phyloP scores from a whole-genome alignment of 1,140 invertebrate species.

The Sesamia nonagrioides region DNA sequence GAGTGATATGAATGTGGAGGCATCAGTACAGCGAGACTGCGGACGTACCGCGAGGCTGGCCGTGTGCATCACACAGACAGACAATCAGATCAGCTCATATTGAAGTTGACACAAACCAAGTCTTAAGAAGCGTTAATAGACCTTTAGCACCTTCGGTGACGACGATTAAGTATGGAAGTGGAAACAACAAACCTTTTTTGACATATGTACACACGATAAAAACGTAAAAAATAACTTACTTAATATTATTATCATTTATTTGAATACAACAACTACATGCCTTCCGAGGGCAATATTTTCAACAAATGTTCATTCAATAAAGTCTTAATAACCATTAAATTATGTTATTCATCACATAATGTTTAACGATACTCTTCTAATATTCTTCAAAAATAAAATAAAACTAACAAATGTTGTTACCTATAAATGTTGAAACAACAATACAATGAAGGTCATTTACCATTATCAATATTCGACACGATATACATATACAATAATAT shows the following conservation, averaged over 20 bases:
- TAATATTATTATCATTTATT: conserved; percentile 87
- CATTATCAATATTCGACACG: conserved; percentile 62
- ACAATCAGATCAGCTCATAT: conserved; percentile 48
- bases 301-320: conserved; percentile 87
- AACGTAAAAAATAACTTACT: conserved; percentile 88
- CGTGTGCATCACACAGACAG: conserved; percentile 60
- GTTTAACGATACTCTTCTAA: conserved; percentile 80
- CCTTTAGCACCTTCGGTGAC: conserved; percentile 86
- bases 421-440: conserved; percentile 69
- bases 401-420: conserved; percentile 76
- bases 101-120: conserved; percentile 63
- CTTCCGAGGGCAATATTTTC: conserved; percentile 81
- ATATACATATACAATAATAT: conserved; percentile 80
- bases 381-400: conserved; percentile 74
- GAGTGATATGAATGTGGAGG: conserved; percentile 45
- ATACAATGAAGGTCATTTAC: conserved; percentile 55
- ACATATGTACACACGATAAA: conserved; percentile 86
- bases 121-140: conserved; percentile 84
- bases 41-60: background rate
- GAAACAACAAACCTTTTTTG: conserved; percentile 83
- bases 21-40: conserved; percentile 23
- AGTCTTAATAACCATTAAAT: conserved; percentile 85
- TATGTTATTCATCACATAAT: conserved; percentile 82
- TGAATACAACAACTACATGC: conserved; percentile 87
- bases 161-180: conserved; percentile 78